These are phyloP conservation scores for Selene dorsalis DNA, from an alignment of 2,797 vertebrate species.

Conservation along the genomic window DNA sequence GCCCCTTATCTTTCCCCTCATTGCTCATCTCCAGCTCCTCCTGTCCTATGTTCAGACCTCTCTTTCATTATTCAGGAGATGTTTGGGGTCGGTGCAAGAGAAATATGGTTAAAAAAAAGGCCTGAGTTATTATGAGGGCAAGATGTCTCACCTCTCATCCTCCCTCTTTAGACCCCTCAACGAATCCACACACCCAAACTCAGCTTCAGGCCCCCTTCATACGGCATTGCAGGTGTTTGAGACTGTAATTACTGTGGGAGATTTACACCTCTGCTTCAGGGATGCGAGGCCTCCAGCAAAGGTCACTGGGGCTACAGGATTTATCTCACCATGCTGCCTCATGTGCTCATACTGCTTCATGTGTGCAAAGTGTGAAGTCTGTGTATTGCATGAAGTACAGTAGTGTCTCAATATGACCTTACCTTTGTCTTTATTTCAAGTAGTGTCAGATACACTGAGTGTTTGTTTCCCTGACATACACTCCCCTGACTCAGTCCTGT, in stretches of 20 bases:
- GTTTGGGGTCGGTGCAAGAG: slow-evolving; percentile 29
- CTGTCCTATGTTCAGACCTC: slow-evolving; percentile 13
- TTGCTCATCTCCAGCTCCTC: slow-evolving; percentile 38
- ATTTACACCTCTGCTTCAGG: slow-evolving; percentile 82
- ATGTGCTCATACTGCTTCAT: slow-evolving; percentile 25
- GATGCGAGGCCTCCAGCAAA: slow-evolving; percentile 77
- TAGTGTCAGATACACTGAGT: slow-evolving; percentile 46
- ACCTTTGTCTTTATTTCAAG: slow-evolving; percentile 60
- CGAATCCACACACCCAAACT: slow-evolving; percentile 30
- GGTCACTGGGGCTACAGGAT: slow-evolving; percentile 83
- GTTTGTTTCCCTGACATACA: slow-evolving; percentile 60
- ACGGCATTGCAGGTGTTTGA: slow-evolving; percentile 57
- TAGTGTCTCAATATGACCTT: slow-evolving; percentile 51
- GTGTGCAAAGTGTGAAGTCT: slow-evolving; percentile 40
- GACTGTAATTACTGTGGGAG: slow-evolving; percentile 80
- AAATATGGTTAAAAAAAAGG: slow-evolving; percentile 49
- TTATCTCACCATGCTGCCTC: slow-evolving; percentile 73
- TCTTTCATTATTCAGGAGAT: slow-evolving; percentile 58
- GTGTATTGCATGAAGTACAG: slow-evolving; percentile 34
- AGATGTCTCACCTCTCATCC: slow-evolving; percentile 37
- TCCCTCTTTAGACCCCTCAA: not conserved
- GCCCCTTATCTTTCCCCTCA: slow-evolving; percentile 34
- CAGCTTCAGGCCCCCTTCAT: slow-evolving; percentile 28
- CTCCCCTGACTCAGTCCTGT: slow-evolving; percentile 55
- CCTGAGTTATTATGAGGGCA: slow-evolving; percentile 50